Evolutionary conservation across 2,797 vertebrate genomes (phyloP).

Genomic region (Enteromius paludinosus): DNA sequence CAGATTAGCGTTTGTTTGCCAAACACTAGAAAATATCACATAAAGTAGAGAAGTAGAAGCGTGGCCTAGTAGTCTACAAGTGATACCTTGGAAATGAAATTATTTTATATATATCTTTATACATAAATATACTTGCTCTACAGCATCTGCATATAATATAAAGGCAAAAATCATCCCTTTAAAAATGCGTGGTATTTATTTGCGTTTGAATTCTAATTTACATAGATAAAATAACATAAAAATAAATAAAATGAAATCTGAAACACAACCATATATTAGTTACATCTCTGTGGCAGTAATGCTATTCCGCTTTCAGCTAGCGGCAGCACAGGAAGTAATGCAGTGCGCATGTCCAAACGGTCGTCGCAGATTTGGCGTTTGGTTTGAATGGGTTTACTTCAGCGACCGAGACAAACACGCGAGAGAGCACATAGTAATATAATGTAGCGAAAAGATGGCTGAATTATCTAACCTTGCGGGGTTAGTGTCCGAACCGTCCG

Average conservation of each 20-base stretch:
- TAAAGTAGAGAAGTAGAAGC: background rate
- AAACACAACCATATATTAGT: background rate
- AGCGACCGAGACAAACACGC: background rate
- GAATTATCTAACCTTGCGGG: constrained; percentile 48
- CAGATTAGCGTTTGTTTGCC: background rate
- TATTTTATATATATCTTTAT: too few species aligned
- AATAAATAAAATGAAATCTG: background rate
- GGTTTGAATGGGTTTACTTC: constrained; percentile 67
- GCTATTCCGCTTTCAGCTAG: background rate
- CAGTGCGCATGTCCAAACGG: constrained; percentile 79
- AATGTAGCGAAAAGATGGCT: constrained; percentile 73
- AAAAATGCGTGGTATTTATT: background rate
- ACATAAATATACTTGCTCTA: too few species aligned
- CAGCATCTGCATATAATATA: too few species aligned
- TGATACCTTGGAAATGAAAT: background rate
- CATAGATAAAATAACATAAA: too few species aligned
- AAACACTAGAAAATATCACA: background rate
- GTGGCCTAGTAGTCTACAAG: background rate
- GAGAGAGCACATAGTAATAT: constrained; percentile 54
- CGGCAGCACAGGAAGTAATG: background rate
- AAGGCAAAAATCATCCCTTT: too few species aligned
- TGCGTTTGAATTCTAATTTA: background rate
- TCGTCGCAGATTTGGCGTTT: constrained; percentile 79
- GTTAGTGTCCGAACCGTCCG: constrained; percentile 52
- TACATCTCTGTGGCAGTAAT: background rate